Evolutionary conservation across 37 sponge, comb jelly and placozoan genomes (phyloP).

Genomic region (Hormiphora californensis): DNA sequence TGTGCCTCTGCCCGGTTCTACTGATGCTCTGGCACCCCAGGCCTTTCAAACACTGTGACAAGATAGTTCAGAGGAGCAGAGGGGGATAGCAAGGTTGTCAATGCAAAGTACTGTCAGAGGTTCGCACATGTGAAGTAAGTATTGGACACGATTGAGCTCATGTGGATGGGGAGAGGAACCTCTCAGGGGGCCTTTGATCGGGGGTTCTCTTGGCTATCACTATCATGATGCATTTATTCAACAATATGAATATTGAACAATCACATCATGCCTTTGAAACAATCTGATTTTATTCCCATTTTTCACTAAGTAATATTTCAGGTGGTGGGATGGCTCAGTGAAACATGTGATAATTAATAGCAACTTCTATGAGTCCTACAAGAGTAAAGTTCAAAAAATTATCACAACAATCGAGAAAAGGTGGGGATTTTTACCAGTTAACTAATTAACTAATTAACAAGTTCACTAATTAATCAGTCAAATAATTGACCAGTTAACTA

Average conservation of each 20-base stretch:
- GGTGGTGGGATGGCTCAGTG: constrained; percentile 22
- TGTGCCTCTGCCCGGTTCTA: background rate
- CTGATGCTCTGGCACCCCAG: constrained; percentile 29
- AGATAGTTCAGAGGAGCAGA: background rate
- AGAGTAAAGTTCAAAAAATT: background rate
- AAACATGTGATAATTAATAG: constrained; percentile 31
- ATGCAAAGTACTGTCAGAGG: constrained; percentile 45
- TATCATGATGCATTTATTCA: too few species aligned
- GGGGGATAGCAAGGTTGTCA: background rate
- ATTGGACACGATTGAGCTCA: too few species aligned
- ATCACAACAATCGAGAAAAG: background rate
- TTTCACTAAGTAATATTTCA: too few species aligned
- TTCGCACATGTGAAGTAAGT: constrained; percentile 41
- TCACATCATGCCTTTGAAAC: too few species aligned
- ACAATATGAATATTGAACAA: too few species aligned
- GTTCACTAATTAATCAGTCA: too few species aligned
- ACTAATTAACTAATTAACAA: too few species aligned
- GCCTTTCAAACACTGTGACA: constrained; percentile 17
- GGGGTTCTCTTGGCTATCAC: too few species aligned
- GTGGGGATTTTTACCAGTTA: too few species aligned
- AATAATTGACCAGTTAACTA: background rate
- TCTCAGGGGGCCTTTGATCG: too few species aligned
- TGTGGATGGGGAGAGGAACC: too few species aligned
- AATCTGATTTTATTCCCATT: too few species aligned
- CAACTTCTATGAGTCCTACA: constrained; percentile 43